Evolutionary conservation across 1,140 invertebrate species (phyloP), one percentile per base, ranked within the genome.

Genomic region (Diploscapter pachys): DNA sequence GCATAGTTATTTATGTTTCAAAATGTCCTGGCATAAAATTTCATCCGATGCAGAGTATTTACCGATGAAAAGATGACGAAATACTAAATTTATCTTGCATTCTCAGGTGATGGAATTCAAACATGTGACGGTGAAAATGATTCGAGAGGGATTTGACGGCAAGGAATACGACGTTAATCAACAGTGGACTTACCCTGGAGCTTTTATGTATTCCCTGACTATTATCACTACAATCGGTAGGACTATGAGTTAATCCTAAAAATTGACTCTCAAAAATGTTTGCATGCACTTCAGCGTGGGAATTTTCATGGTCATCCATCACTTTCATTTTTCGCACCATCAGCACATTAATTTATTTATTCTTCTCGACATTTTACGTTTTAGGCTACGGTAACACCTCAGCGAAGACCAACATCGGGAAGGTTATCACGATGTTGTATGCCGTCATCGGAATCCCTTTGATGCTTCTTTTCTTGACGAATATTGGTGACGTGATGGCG

Each of bases 371-470:
- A n/a, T 51, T 57, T 6, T 52, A 3, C n/a, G 3, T 50, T 81
- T 49, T 87, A 96, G 93, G 95, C 72, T 97, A 97, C 86, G 95
- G 95, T 3, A 95, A 97, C 83, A 92, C 95, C 73, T 91, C 93
- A 72, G 94, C 95, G 8, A 90, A 90, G 77, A 97, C 94, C 0
- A 89, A 91, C 77, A 91, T 91, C 89, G 96, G 96, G n/a, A 95
- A 96, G 87, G 88, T 96, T 75, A 90, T 91, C 53, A 98, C 95
- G 9, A 95, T 98, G 82, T 88, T 95, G 11, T 98, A 98, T 87
- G 93, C 95, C 0, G 93, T 98, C 57, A 91, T 95, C 55, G 96
- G 96, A 6, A 96, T 98, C 90, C 95, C 95, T 0, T 87, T 98
- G 13, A 96, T 98, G 87, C 90, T 98, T 66, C 89, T 97, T 4